These are phyloP conservation scores for Hermetia illucens DNA, from an alignment of 1,140 invertebrate species.

Conservation along the genomic window DNA sequence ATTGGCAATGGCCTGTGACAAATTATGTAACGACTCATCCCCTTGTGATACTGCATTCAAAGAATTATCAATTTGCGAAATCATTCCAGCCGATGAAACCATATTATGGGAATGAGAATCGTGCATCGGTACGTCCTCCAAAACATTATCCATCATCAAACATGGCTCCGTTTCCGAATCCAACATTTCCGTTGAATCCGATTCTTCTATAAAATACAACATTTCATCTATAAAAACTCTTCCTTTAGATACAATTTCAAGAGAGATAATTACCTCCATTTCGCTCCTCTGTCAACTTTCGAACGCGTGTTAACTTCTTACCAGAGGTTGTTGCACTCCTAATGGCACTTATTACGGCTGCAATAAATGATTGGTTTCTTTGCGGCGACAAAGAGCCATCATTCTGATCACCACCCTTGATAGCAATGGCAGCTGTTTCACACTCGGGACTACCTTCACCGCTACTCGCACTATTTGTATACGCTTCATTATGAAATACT, in stretches of 20 bases:
- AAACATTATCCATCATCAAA: constrained; percentile 58
- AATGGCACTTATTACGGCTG: constrained; percentile 51
- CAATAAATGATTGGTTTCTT: constrained; percentile 45
- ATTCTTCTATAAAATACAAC: constrained; percentile 13
- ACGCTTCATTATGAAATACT: constrained; percentile 60
- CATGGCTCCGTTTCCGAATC: constrained; percentile 67
- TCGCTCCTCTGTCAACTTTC: constrained; percentile 4
- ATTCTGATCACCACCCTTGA: constrained; percentile 18
- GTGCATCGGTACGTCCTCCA: constrained; percentile 47
- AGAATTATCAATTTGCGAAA: constrained; percentile 28
- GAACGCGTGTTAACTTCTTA: constrained; percentile 16
- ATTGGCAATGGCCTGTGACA: constrained; percentile 46
- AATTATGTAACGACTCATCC: constrained; percentile 47
- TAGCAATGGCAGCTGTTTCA: constrained; percentile 21
- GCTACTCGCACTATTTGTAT: constrained; percentile 44
- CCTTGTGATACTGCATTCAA: constrained; percentile 28
- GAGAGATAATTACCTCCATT: constrained; percentile 2
- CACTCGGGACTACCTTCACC: constrained; percentile 42
- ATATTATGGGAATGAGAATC: constrained; percentile 54
- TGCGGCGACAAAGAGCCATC: constrained; percentile 41
- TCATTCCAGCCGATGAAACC: constrained; percentile 39
- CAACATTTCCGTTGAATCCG: constrained; percentile 49
- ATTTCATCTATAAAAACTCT: neutral
- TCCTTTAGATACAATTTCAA: neutral
- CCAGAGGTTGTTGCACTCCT: constrained; percentile 40